Evolutionary conservation across 2,113 vertebrate species (phyloP).

Genomic region (Brachypteracias leptosomus): DNA sequence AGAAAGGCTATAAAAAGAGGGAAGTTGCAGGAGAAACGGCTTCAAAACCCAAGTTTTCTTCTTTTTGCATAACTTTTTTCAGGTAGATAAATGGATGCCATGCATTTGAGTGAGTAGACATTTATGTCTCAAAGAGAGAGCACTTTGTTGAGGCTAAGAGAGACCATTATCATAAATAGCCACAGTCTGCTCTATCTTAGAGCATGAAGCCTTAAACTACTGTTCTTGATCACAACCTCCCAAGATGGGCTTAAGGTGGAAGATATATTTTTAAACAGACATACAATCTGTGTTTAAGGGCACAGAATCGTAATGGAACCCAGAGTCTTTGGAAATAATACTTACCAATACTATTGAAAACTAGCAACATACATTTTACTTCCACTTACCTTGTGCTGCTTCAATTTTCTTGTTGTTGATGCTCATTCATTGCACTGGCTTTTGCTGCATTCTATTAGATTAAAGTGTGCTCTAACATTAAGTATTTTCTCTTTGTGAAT

Average conservation of each 20-base stretch:
- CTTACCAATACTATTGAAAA: not conserved
- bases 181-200: not conserved
- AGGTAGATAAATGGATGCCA: not conserved
- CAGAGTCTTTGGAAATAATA: not conserved
- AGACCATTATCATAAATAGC: not conserved
- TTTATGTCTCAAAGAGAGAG: not conserved
- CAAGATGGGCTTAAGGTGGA: not conserved
- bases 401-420: not conserved
- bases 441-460: not conserved
- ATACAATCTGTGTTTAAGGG: not conserved
- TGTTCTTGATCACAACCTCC: not conserved
- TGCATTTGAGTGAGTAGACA: not conserved
- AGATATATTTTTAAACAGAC: not conserved
- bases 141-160: not conserved
- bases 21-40: not conserved
- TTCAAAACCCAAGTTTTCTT: not conserved
- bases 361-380: not conserved
- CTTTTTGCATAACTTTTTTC: not conserved
- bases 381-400: not conserved
- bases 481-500: not conserved
- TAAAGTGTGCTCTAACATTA: not conserved
- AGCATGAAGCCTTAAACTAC: not conserved
- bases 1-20: conserved; percentile 45
- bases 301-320: not conserved
- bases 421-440: not conserved